Evolutionary conservation across 2,888 invertebrate genomes (phyloP).

Genomic region (Hypomecis atomaria): DNA sequence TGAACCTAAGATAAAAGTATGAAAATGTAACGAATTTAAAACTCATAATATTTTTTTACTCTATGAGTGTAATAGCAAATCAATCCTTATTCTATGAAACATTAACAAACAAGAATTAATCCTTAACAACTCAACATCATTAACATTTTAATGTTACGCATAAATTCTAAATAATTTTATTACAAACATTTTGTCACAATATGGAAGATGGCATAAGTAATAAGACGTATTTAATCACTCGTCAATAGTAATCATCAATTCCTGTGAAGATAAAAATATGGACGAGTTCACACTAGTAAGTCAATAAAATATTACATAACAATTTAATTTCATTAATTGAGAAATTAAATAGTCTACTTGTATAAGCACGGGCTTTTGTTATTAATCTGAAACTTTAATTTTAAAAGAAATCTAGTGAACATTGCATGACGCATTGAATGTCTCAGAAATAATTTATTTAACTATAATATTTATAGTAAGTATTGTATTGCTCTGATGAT

Average conservation of each 20-base stretch:
- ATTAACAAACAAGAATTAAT: slow-evolving; percentile 1
- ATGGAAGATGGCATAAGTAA: slow-evolving; percentile 67
- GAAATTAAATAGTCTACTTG: background rate
- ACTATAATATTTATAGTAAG: too few relatives aligned
- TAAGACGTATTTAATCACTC: slow-evolving; percentile 64
- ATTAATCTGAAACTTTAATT: background rate
- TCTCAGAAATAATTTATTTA: too few relatives aligned
- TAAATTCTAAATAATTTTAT: slow-evolving; percentile 26
- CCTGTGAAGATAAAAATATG: slow-evolving; percentile 79
- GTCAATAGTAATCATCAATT: slow-evolving; percentile 76
- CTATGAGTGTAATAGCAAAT: slow-evolving; percentile 26
- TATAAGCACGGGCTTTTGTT: slow-evolving; percentile 5
- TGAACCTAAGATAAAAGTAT: too few relatives aligned
- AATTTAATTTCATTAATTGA: background rate
- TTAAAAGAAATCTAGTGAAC: too few relatives aligned
- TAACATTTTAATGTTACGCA: too few relatives aligned
- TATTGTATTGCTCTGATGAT: too few relatives aligned
- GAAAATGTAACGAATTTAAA: background rate
- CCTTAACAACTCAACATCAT: background rate
- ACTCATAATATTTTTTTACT: slow-evolving; percentile 10
- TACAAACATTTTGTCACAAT: slow-evolving; percentile 82
- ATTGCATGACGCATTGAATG: too few relatives aligned
- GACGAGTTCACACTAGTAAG: slow-evolving; percentile 60
- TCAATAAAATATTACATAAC: slow-evolving; percentile 1
- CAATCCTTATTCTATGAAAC: slow-evolving; percentile 25